Percentiles rank a stretch among this genome's conserved stretches.
Conservation (phyloP, 2,797 vertebrate species). For the Poeciliopsis paucimaculata region DNA sequence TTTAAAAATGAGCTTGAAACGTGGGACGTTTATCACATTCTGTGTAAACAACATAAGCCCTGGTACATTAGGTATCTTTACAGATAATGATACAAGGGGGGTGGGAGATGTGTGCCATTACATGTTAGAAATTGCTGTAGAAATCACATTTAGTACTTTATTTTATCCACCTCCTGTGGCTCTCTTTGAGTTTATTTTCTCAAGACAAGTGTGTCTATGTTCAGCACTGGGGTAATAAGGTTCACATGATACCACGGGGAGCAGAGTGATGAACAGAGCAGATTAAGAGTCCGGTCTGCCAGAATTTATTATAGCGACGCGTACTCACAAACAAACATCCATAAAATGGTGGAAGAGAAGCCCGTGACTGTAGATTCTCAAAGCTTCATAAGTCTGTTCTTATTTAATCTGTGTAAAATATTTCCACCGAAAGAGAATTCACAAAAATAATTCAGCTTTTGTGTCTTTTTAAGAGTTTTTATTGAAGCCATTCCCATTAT, state of each 20-base stretch:
- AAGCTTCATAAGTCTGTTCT: neutral
- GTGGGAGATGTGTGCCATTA: neutral
- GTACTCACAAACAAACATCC: conserved; percentile 14
- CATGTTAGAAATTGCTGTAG: neutral
- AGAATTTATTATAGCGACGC: conserved; percentile 23
- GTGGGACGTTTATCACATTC: neutral
- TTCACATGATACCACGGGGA: conserved; percentile 14
- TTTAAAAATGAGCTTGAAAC: neutral
- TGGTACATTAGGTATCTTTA: neutral
- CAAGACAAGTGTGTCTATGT: conserved; percentile 5
- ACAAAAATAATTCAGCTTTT: neutral
- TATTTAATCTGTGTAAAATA: neutral
- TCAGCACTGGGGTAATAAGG: conserved; percentile 17
- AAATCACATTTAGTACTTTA: neutral
- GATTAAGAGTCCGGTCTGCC: conserved; percentile 25
- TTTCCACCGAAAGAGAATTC: neutral
- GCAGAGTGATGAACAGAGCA: conserved; percentile 21
- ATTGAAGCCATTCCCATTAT: neutral
- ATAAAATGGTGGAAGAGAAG: neutral
- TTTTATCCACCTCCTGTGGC: neutral
- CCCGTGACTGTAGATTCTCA: neutral
- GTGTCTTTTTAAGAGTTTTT: neutral
- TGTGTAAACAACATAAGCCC: neutral
- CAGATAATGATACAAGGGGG: neutral
- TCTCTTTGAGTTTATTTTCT: conserved; percentile 8